Conservation (phyloP, 2,113 vertebrate genomes). For the Callocephalon fimbriatum region DNA sequence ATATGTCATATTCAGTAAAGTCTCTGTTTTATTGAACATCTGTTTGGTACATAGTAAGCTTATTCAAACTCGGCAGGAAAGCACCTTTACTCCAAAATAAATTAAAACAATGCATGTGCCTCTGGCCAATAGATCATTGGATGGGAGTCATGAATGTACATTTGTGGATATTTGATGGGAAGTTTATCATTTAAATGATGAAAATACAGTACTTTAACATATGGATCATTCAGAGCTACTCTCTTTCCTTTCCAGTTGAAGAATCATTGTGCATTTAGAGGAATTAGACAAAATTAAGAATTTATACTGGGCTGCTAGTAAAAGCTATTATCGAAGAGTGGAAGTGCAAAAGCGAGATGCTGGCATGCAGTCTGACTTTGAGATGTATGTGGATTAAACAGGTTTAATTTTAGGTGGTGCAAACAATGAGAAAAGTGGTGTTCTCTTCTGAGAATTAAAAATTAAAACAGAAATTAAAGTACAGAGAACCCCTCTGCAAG, state of each 20-base stretch:
- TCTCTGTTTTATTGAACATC: constrained; percentile 68
- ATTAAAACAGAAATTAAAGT: background rate
- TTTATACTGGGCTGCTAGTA: constrained; percentile 36
- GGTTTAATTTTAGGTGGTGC: background rate
- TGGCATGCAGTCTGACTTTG: background rate
- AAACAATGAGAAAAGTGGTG: background rate
- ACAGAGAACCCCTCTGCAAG: background rate
- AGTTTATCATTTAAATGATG: constrained; percentile 53
- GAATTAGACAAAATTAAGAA: constrained; percentile 57
- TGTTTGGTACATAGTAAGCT: constrained; percentile 46
- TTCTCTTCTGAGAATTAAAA: background rate
- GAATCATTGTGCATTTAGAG: constrained; percentile 52
- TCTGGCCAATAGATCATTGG: constrained; percentile 72
- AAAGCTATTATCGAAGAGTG: constrained; percentile 9
- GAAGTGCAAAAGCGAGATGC: background rate
- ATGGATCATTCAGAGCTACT: constrained; percentile 59
- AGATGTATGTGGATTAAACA: background rate
- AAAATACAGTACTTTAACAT: constrained; percentile 69
- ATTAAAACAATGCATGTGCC: constrained; percentile 72
- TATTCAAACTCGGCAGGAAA: constrained; percentile 67
- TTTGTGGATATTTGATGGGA: constrained; percentile 67
- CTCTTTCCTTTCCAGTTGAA: constrained; percentile 58
- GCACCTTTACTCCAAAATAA: constrained; percentile 72
- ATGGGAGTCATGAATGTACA: constrained; percentile 56
- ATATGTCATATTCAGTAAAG: constrained; percentile 44